A percentile compares a stretch with the other conserved stretches of the same genome.
Conservation (phyloP, 2,888 invertebrate genomes). For the Caenorhabditis zanzibari region DNA sequence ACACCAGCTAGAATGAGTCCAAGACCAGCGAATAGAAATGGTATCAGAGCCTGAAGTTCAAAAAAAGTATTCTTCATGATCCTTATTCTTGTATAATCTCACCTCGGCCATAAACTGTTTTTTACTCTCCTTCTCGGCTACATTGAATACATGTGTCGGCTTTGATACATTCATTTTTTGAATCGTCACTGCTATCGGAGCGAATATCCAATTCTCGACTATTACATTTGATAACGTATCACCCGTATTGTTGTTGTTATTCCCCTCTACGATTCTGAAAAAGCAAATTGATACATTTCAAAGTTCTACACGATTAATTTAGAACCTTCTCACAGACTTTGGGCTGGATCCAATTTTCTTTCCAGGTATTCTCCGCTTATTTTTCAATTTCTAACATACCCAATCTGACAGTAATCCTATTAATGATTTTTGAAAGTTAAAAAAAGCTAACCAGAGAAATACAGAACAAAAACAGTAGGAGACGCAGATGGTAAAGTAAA, state of each 20-base stretch:
- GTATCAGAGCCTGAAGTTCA: constrained; percentile 89
- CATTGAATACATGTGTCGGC: constrained; percentile 43
- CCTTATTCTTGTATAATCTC: no score
- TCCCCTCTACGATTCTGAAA: constrained; percentile 45
- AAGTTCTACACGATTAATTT: no score
- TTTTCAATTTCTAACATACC: no score
- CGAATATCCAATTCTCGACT: constrained; percentile 71
- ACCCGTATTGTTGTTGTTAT: constrained; percentile 41
- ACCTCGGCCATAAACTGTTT: constrained; percentile 59
- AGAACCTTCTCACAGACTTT: no score
- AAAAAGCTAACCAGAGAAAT: constrained; percentile 6
- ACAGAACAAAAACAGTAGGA: constrained; percentile 4
- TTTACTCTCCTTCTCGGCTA: constrained; percentile 54
- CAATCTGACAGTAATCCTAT: no score
- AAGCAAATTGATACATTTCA: no score
- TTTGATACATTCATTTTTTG: constrained; percentile 69
- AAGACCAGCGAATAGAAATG: constrained; percentile 91
- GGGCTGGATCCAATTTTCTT: no score
- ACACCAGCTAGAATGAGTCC: constrained; percentile 93
- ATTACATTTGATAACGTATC: constrained; percentile 57
- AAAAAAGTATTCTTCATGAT: no score
- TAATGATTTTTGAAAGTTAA: not conserved
- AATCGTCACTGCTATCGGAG: constrained; percentile 69
- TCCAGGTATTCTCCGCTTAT: no score
- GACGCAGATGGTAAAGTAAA: constrained; percentile 49